A percentile compares a stretch with the other conserved stretches of the same genome.
Evolutionary conservation across 53 echinoderm and acorn worm species (phyloP).

Genomic region (Astropecten irregularis): DNA sequence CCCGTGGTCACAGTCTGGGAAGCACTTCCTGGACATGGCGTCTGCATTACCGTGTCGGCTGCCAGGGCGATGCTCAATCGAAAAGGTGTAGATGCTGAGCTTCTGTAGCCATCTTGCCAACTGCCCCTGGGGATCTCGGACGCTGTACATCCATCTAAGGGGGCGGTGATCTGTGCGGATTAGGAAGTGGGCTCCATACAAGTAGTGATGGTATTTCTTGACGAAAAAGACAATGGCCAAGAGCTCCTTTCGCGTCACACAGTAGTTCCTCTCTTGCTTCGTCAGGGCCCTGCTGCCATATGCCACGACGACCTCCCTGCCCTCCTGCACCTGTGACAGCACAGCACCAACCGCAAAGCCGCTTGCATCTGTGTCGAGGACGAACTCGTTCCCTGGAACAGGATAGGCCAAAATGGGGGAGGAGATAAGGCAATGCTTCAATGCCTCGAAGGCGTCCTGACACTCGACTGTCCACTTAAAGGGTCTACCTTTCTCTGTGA

Average conservation of each 20-base stretch:
- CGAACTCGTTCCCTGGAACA: not conserved
- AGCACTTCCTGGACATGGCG: not conserved
- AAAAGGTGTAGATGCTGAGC: slow-evolving; percentile 3
- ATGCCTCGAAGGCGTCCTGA: not conserved
- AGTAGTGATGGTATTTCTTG: not conserved
- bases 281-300: not conserved
- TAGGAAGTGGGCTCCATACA: not conserved
- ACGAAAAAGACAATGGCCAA: not conserved
- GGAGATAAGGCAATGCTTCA: not conserved
- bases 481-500: not conserved
- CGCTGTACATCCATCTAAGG: too few relatives aligned
- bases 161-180: not conserved
- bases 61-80: not conserved
- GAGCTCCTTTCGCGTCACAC: not conserved
- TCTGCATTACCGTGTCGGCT: not conserved
- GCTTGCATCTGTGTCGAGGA: slow-evolving; percentile 18
- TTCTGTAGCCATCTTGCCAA: not conserved
- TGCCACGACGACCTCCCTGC: not conserved
- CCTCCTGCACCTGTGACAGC: slow-evolving; percentile 34
- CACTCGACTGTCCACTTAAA: slow-evolving; percentile 5
- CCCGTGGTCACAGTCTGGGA: not conserved
- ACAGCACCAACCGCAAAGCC: slow-evolving; percentile 26
- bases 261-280: not conserved
- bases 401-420: slow-evolving; percentile 9
- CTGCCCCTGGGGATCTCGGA: not conserved